Base-by-base conservation (phyloP, 2,888 invertebrate species). In the Hofmannophila pseudospretella region DNA sequence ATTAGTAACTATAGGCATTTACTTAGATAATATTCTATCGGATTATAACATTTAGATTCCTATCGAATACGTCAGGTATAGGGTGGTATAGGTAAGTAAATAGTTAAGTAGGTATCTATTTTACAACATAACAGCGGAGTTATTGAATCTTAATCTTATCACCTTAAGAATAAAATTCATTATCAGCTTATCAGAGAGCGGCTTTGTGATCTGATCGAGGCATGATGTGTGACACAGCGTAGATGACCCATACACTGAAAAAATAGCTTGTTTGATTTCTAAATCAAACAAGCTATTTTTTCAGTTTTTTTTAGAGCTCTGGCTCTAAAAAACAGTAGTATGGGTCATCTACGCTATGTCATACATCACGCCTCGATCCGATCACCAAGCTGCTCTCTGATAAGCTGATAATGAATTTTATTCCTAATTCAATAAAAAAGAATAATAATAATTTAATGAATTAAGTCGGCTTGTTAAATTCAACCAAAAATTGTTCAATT, bases 181-280 rank as follows among this genome's bases (percentile, higher is more conserved):
- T 33, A 46, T 48, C 43, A 32, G 31, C 36, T 40, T 44, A 45
- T 47, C 41, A 35, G 36, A 19, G 3, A 27, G 10, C 29, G 32
- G 34, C 9, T 36, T 23, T 4, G 32, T 38, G 36, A n/a, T n/a
- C n/a, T 27, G 32, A 43, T 42, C 38, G 23, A 31, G 7, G 12
- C 32, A 26, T 31, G 13, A 34, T 34, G 45, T 52, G 54, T 56
- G 51, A 59, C 41, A 16, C 23, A 8, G 23, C n/a, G 46, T 40
- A 41, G 48, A 45, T 68, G 67, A 66, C 67, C 65, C 47, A 7
- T 52, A n/a, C n/a, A n/a, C n/a, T n/a, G n/a, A n/a, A n/a, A n/a
- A n/a, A n/a, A n/a, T n/a, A n/a, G n/a, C n/a, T n/a, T n/a, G n/a
- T n/a, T n/a, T n/a, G n/a, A n/a, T n/a, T n/a, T n/a, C n/a, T n/a